A percentile compares a stretch with the other conserved stretches of the same genome.
phyloP scores from a whole-genome alignment of 1,140 invertebrate genomes.

The Procambarus clarkii region DNA sequence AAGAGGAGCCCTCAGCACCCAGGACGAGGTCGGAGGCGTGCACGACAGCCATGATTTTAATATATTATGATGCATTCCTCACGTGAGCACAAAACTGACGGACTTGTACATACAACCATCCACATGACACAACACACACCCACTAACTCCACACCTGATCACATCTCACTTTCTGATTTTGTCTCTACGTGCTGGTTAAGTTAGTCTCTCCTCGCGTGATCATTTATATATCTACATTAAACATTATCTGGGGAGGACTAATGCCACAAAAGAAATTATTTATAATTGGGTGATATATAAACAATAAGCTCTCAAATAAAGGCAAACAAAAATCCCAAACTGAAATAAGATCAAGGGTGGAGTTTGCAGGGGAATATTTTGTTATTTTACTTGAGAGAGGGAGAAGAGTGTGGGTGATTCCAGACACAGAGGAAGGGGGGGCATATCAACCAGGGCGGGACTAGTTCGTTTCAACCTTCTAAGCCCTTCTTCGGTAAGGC shows the following conservation, averaged over 20 bases:
- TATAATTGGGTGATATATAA: background rate
- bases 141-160: background rate
- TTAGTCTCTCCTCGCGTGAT: background rate
- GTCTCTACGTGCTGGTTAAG: background rate
- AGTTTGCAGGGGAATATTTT: background rate
- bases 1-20: background rate
- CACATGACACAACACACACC: conserved; percentile 21
- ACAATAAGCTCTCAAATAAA: conserved; percentile 2
- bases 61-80: conserved; percentile 31
- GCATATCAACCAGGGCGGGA: conserved; percentile 7
- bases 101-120: conserved; percentile 35
- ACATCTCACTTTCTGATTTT: background rate
- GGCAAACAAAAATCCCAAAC: background rate
- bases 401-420: conserved; percentile 16
- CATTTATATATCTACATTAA: background rate
- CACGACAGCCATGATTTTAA: background rate
- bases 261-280: background rate
- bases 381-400: conserved; percentile 14
- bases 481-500: background rate
- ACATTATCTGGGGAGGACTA: background rate
- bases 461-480: background rate
- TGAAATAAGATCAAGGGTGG: background rate
- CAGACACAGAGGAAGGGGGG: conserved; percentile 17
- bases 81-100: conserved; percentile 35
- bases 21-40: background rate